phyloP scores from a whole-genome alignment of 1,140 invertebrate genomes.

The Philotrypesis tridentata region DNA sequence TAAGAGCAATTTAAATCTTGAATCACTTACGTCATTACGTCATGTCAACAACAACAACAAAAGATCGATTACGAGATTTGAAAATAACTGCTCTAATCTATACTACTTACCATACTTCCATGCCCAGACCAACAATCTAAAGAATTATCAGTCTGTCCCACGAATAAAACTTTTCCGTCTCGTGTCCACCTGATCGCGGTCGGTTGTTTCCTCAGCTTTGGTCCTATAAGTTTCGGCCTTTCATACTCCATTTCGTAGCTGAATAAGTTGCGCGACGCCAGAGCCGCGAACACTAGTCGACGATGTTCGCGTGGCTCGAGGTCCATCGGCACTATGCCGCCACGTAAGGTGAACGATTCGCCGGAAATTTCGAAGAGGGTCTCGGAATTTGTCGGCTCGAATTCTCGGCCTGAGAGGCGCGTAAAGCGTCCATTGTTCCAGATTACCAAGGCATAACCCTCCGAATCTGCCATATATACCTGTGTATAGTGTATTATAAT shows the following conservation, averaged over 20 bases:
- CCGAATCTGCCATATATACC: constrained; percentile 17
- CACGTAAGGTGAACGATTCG: background rate
- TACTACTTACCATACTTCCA: background rate
- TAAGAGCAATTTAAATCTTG: background rate
- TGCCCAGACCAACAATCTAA: background rate
- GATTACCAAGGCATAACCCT: constrained; percentile 16
- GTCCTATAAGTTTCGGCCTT: background rate
- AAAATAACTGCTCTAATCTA: too few species aligned
- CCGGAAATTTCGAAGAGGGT: constrained; percentile 11
- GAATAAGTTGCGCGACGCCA: background rate
- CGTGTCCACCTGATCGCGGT: background rate
- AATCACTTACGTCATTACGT: background rate
- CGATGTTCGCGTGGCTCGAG: background rate
- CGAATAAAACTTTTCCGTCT: background rate
- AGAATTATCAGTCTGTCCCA: background rate
- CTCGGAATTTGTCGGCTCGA: background rate
- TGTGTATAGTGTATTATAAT: too few species aligned
- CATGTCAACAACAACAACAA: too few species aligned
- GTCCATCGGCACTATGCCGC: constrained; percentile 16
- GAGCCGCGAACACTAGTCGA: background rate
- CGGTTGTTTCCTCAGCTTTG: background rate
- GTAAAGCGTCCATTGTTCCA: background rate
- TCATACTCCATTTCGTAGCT: background rate
- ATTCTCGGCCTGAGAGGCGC: background rate
- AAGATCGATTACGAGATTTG: too few species aligned